Evolutionary conservation across 2,797 vertebrate genomes (phyloP).

Genomic region (Tadarida brasiliensis): DNA sequence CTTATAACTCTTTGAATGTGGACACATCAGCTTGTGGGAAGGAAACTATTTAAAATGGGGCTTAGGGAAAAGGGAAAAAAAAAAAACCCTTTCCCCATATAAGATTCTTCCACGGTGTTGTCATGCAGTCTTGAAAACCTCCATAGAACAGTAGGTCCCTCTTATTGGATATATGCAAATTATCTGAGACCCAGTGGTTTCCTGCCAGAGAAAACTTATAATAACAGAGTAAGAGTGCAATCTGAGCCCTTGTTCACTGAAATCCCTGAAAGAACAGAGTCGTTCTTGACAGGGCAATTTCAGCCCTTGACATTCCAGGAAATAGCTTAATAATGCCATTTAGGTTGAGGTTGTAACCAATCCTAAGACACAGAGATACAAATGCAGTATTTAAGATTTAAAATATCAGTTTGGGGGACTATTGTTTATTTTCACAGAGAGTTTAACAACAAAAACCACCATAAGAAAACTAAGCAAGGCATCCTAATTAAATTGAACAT

Average conservation of each 20-base stretch:
- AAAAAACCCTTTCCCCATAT: constrained; percentile 73
- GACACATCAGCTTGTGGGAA: constrained; percentile 77
- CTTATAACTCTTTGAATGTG: constrained; percentile 70
- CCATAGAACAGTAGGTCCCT: constrained; percentile 60
- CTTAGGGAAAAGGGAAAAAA: constrained; percentile 4
- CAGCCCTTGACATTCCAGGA: constrained; percentile 81
- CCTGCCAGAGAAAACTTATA: constrained; percentile 79
- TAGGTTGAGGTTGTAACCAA: constrained; percentile 62
- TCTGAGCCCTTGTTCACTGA: constrained; percentile 67
- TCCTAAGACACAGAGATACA: constrained; percentile 45
- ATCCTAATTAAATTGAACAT: constrained; percentile 64
- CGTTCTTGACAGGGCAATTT: constrained; percentile 80
- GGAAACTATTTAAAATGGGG: constrained; percentile 81
- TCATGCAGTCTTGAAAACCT: constrained; percentile 78
- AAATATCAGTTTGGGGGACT: constrained; percentile 10
- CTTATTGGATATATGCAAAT: constrained; percentile 84
- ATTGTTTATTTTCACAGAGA: constrained; percentile 38
- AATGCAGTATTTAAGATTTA: constrained; percentile 46
- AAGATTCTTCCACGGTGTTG: constrained; percentile 80
- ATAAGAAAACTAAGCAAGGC: constrained; percentile 5
- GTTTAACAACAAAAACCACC: constrained; percentile 22
- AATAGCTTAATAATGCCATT: constrained; percentile 82
- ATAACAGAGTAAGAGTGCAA: constrained; percentile 79
- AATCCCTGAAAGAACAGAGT: constrained; percentile 80
- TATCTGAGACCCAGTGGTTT: constrained; percentile 75